phyloP scores from a whole-genome alignment of 2,797 vertebrate genomes.

The Rhincodon typus region DNA sequence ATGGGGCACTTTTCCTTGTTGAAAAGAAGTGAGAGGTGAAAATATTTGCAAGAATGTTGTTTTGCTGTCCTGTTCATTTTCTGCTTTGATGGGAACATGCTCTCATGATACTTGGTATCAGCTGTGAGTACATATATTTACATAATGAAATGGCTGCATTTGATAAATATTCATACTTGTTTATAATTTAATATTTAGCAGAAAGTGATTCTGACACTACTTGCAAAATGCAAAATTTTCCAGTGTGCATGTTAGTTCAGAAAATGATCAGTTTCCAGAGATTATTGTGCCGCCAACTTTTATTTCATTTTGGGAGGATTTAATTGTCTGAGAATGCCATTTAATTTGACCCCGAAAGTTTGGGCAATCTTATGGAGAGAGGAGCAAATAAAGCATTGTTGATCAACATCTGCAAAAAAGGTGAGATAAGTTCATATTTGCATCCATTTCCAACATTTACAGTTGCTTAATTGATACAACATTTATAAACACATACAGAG shows the following conservation, averaged over 20 bases:
- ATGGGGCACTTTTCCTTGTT: neutral
- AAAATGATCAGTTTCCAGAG: neutral
- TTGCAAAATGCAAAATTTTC: neutral
- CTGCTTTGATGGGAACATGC: neutral
- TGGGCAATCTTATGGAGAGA: neutral
- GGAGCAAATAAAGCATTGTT: neutral
- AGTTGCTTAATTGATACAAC: no score
- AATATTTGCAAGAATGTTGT: neutral
- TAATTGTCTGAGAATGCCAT: neutral
- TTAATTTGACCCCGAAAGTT: neutral
- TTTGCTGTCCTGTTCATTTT: neutral
- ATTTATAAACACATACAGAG: no score
- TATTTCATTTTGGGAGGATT: neutral
- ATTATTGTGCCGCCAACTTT: neutral
- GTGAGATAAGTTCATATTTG: neutral
- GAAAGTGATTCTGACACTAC: neutral
- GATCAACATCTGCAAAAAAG: neutral
- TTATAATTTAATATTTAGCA: constrained; percentile 32
- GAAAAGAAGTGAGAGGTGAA: neutral
- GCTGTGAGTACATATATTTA: constrained; percentile 4
- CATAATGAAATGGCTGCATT: constrained; percentile 32
- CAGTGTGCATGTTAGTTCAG: neutral
- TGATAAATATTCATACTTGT: constrained; percentile 24
- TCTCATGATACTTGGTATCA: constrained; percentile 29
- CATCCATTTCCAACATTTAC: neutral